Conservation (phyloP, 2,113 vertebrate species). For the Prochilodus magdalenae region DNA sequence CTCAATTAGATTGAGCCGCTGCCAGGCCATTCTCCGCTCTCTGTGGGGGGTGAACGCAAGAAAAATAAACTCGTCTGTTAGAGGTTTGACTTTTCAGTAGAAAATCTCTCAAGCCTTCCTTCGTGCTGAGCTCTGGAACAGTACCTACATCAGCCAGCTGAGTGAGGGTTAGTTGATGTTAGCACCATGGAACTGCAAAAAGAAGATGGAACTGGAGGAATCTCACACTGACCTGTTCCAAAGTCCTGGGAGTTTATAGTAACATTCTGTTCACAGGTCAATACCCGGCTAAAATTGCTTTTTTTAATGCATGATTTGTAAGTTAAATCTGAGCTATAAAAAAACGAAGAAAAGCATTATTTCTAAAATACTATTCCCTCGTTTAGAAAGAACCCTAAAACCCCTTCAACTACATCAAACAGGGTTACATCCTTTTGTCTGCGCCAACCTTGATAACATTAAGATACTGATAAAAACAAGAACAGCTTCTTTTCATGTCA, state of each 20-base stretch:
- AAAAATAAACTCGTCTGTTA: slow-evolving; percentile 68
- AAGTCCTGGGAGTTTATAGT: slow-evolving; percentile 81
- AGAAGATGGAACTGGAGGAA: slow-evolving; percentile 79
- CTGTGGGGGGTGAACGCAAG: slow-evolving; percentile 69
- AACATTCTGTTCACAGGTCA: slow-evolving; percentile 81
- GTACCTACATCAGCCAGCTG: slow-evolving; percentile 87
- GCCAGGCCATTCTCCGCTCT: slow-evolving; percentile 25
- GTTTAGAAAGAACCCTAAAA: slow-evolving; percentile 83
- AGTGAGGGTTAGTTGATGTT: slow-evolving; percentile 92
- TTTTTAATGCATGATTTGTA: slow-evolving; percentile 86
- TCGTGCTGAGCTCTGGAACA: slow-evolving; percentile 66
- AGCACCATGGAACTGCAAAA: slow-evolving; percentile 94
- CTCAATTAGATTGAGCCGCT: slow-evolving; percentile 81
- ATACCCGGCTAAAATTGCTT: slow-evolving; percentile 96
- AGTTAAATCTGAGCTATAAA: slow-evolving; percentile 92
- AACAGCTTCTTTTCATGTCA: slow-evolving; percentile 80
- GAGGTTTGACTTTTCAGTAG: slow-evolving; percentile 89
- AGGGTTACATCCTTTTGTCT: slow-evolving; percentile 81
- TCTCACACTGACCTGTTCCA: slow-evolving; percentile 92
- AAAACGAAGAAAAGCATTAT: slow-evolving; percentile 88
- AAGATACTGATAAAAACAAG: slow-evolving; percentile 86
- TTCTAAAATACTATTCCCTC: slow-evolving; percentile 90
- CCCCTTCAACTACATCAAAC: slow-evolving; percentile 87
- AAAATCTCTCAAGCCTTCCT: slow-evolving; percentile 77
- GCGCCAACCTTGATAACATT: slow-evolving; percentile 92